phyloP scores from a whole-genome alignment of 2,113 vertebrate genomes.

The Plectropomus leopardus region DNA sequence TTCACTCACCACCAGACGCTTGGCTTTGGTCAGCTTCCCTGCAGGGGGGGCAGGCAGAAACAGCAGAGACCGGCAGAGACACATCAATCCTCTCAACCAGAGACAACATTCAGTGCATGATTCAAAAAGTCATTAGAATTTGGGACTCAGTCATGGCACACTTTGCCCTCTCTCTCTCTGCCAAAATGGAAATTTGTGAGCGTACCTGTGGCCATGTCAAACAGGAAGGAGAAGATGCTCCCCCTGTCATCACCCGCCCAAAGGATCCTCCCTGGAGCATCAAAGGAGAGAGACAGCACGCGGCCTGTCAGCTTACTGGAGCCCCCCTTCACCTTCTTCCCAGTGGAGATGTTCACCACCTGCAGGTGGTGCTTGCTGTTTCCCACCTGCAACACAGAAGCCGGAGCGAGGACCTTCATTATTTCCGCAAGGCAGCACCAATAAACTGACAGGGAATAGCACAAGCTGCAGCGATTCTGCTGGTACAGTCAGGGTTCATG shows the following conservation, averaged over 20 bases:
- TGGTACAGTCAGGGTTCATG: too few species aligned
- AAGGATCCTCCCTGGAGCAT: conserved; percentile 91
- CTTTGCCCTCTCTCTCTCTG: neutral
- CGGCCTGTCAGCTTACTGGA: conserved; percentile 93
- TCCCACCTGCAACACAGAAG: conserved; percentile 87
- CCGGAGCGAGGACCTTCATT: conserved; percentile 20
- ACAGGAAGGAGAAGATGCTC: conserved; percentile 95
- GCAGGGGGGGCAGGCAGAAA: conserved; percentile 27
- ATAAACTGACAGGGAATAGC: neutral
- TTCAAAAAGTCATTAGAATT: conserved; percentile 19
- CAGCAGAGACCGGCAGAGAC: conserved; percentile 50
- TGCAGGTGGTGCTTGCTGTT: conserved; percentile 93
- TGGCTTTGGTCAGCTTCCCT: conserved; percentile 97
- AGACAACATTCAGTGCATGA: neutral
- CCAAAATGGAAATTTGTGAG: neutral
- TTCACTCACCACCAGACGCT: conserved; percentile 92
- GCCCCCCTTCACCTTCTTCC: conserved; percentile 94
- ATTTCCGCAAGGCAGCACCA: conserved; percentile 3
- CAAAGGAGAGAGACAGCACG: conserved; percentile 93
- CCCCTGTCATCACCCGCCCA: conserved; percentile 95
- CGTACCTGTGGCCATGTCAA: conserved; percentile 94
- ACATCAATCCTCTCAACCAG: conserved; percentile 47
- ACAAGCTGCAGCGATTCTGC: neutral
- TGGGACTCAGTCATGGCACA: conserved; percentile 3
- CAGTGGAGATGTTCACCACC: conserved; percentile 96